Percentiles rank a stretch among this genome's conserved stretches.
phyloP scores from a whole-genome alignment of 2,797 vertebrate species.

The Centroberyx gerrardi region DNA sequence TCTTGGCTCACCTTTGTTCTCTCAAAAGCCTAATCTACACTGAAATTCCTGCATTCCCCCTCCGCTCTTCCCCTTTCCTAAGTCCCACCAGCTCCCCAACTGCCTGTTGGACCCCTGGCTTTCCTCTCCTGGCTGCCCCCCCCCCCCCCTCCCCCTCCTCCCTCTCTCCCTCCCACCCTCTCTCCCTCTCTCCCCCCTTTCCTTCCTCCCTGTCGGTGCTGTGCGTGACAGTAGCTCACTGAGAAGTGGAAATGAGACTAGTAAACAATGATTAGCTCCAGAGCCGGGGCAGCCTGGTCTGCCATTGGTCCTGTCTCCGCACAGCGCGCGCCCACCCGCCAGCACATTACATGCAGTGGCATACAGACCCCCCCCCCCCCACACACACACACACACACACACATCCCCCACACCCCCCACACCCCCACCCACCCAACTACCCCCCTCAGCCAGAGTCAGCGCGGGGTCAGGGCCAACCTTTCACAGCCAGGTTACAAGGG shows the following conservation, averaged over 20 bases:
- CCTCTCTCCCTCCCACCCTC: slow-evolving; percentile 12
- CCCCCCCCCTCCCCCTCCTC: slow-evolving; percentile 37
- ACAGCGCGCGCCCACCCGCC: slow-evolving; percentile 70
- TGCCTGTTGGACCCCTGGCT: slow-evolving; percentile 77
- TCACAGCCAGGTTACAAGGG: slow-evolving; percentile 87
- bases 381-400: too few species aligned
- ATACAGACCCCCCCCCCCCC: slow-evolving; percentile 51
- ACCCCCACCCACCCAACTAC: slow-evolving; percentile 11
- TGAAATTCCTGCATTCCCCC: slow-evolving; percentile 41
- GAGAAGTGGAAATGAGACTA: slow-evolving; percentile 91
- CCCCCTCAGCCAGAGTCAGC: slow-evolving; percentile 79
- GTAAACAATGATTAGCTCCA: slow-evolving; percentile 92
- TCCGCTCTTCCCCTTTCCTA: slow-evolving; percentile 54
- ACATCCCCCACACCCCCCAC: too few species aligned
- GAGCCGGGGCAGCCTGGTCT: slow-evolving; percentile 79
- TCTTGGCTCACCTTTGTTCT: slow-evolving; percentile 52
- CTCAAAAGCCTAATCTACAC: slow-evolving; percentile 22
- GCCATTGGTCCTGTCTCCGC: slow-evolving; percentile 80
- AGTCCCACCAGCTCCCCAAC: slow-evolving; percentile 72
- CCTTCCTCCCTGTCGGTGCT: slow-evolving; percentile 78
- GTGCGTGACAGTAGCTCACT: slow-evolving; percentile 91
- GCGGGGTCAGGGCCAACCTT: slow-evolving; percentile 85
- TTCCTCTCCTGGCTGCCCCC: slow-evolving; percentile 42
- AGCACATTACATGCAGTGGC: slow-evolving; percentile 75
- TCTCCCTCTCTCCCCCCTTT: slow-evolving; percentile 45